phyloP scores from a whole-genome alignment of 1,140 invertebrate species.

The Drosophila neocordata region DNA sequence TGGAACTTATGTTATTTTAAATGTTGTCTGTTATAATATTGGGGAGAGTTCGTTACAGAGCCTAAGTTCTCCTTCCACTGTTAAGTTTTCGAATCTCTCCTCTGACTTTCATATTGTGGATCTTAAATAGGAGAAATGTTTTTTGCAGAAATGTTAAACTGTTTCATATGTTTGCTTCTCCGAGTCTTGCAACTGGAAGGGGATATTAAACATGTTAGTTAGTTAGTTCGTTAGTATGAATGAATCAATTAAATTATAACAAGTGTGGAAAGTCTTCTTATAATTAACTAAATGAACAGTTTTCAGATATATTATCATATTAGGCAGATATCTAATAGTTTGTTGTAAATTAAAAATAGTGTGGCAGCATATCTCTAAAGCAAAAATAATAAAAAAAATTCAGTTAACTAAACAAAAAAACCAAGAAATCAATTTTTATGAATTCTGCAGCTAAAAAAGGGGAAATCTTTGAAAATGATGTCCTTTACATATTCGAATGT shows the following conservation, averaged over 20 bases:
- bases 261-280: no score
- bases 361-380: background rate
- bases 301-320: no score
- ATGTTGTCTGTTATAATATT: background rate
- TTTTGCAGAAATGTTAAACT: background rate
- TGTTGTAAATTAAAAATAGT: background rate
- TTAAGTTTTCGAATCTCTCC: background rate
- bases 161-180: background rate
- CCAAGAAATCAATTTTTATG: no score
- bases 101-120: background rate
- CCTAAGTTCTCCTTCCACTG: background rate
- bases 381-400: no score
- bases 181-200: no score
- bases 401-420: no score
- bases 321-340: background rate
- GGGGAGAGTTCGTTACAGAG: background rate
- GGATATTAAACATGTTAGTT: background rate
- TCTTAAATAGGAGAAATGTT: background rate
- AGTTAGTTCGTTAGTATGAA: no score
- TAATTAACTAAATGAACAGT: no score
- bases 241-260: no score
- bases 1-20: background rate
- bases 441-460: background rate
- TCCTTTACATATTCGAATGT: background rate
- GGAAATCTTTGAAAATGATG: background rate